These are phyloP conservation scores for Enteromius mattozi DNA, from an alignment of 2,797 vertebrate genomes.

Conservation along the genomic window DNA sequence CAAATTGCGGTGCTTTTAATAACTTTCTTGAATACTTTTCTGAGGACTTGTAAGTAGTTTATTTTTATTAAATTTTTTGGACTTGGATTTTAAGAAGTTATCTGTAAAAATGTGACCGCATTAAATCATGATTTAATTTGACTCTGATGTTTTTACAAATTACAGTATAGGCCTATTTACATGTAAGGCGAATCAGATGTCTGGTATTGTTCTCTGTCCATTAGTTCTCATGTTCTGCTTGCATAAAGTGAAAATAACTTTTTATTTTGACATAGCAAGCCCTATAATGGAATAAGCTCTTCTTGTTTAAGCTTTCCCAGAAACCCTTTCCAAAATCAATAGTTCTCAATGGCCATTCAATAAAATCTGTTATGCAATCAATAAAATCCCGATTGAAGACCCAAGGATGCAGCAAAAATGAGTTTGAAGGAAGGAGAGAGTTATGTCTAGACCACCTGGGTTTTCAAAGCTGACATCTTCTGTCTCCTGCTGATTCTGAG, in stretches of 20 bases:
- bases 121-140: background rate
- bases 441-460: slow-evolving; percentile 37
- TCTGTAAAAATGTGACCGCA: background rate
- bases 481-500: slow-evolving; percentile 37
- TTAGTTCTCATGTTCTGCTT: background rate
- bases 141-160: no score
- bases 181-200: background rate
- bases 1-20: slow-evolving; percentile 46
- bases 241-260: background rate
- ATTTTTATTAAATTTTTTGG: background rate
- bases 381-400: slow-evolving; percentile 6
- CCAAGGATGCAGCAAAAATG: background rate
- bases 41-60: background rate
- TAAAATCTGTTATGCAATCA: background rate
- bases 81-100: background rate
- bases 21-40: slow-evolving; percentile 45
- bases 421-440: slow-evolving; percentile 2
- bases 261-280: background rate
- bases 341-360: background rate
- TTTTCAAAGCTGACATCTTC: slow-evolving; percentile 45
- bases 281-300: background rate
- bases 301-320: background rate
- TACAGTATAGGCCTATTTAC: no score
- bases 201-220: background rate
- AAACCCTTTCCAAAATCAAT: background rate